phyloP scores from a whole-genome alignment of 2,797 vertebrate species.

The Anguilla megastoma region DNA sequence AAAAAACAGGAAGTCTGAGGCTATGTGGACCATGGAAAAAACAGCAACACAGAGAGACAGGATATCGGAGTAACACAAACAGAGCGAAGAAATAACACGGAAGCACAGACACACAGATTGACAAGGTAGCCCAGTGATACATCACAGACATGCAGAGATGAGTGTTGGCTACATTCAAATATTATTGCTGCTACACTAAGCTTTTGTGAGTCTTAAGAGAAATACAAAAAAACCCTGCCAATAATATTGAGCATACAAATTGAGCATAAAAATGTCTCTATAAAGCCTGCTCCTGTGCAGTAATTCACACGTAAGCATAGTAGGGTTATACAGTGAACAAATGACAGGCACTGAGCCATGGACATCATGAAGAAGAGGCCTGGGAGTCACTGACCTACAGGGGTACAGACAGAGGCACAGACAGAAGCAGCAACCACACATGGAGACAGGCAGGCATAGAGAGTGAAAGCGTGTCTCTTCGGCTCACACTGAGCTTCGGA shows the following conservation, averaged over 20 bases:
- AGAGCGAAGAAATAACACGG: neutral
- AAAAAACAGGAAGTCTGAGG: conserved; percentile 1
- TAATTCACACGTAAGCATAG: neutral
- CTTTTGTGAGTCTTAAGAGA: neutral
- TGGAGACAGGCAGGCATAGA: neutral
- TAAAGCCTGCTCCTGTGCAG: neutral
- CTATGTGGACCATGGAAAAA: neutral
- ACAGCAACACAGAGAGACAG: neutral
- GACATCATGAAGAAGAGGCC: neutral
- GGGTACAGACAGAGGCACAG: neutral
- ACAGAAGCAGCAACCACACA: neutral
- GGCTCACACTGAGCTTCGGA: conserved; percentile 57
- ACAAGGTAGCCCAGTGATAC: neutral
- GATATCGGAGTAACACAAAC: neutral
- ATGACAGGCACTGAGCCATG: neutral
- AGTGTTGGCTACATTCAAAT: neutral
- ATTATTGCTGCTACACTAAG: neutral
- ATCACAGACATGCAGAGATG: neutral
- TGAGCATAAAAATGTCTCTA: neutral
- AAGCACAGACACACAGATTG: neutral
- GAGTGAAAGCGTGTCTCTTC: neutral
- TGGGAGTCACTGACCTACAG: neutral
- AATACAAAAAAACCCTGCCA: neutral
- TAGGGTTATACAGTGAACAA: neutral
- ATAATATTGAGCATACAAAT: neutral